phyloP scores from a whole-genome alignment of 2,113 vertebrate species.

The Actenoides hombroni region DNA sequence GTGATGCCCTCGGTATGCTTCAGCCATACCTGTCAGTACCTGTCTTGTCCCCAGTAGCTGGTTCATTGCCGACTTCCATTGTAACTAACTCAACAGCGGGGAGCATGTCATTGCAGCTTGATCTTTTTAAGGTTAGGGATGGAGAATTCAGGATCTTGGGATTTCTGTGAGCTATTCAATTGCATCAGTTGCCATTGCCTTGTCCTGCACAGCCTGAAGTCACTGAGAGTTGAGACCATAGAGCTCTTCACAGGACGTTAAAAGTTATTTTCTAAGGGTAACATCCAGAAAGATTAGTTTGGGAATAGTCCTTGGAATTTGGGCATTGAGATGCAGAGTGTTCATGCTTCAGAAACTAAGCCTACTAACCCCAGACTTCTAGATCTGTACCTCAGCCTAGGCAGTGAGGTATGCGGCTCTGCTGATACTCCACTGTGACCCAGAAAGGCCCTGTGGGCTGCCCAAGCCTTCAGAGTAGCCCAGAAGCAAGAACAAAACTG shows the following conservation, averaged over 20 bases:
- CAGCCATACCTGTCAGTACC: neutral
- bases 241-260: neutral
- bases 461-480: neutral
- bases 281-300: slow-evolving; percentile 17
- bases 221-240: neutral
- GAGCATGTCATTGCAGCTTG: slow-evolving; percentile 14
- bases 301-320: neutral
- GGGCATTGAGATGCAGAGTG: neutral
- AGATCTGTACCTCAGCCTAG: neutral
- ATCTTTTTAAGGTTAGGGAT: neutral
- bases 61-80: neutral
- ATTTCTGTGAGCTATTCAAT: neutral
- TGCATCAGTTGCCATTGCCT: neutral
- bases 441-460: neutral
- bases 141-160: neutral
- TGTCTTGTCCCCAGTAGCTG: neutral
- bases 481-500: neutral
- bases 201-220: neutral
- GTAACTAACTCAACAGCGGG: slow-evolving; percentile 19
- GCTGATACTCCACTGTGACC: neutral
- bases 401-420: neutral
- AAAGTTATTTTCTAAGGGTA: neutral
- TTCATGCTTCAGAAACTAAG: neutral
- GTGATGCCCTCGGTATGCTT: neutral
- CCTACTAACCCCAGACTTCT: neutral